Percentiles rank a stretch among this genome's conserved stretches.
Evolutionary conservation across 2,888 invertebrate genomes (phyloP).

Genomic region (Xanthia togata): DNA sequence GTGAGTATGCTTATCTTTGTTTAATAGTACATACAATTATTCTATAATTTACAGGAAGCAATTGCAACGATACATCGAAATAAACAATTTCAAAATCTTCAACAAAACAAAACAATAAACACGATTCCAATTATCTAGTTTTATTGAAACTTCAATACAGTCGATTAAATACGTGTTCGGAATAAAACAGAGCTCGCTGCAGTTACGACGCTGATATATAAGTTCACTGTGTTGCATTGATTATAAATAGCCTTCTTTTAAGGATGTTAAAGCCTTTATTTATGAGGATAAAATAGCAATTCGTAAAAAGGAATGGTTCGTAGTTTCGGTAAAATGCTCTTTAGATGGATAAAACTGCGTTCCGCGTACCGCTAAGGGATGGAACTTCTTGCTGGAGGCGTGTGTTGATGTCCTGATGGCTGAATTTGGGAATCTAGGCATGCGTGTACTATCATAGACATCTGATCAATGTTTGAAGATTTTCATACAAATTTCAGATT

Average conservation of each 20-base stretch:
- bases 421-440: background rate
- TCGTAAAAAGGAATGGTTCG: background rate
- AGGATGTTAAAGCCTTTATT: background rate
- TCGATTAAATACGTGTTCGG: conserved; percentile 27
- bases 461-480: no score
- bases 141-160: conserved; percentile 16
- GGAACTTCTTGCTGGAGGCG: background rate
- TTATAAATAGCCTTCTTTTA: background rate
- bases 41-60: no score
- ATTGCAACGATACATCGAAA: no score
- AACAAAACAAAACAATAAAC: conserved; percentile 1
- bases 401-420: background rate
- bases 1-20: no score
- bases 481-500: no score
- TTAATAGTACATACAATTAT: background rate
- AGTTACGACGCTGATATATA: background rate
- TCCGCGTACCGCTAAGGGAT: background rate
- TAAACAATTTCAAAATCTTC: conserved; percentile 1
- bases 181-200: background rate
- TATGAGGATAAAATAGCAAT: background rate
- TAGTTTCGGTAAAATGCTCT: background rate
- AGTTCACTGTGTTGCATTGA: background rate
- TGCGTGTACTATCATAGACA: background rate
- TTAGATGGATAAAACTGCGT: background rate
- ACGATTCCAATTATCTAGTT: conserved; percentile 7